A percentile compares a stretch with the other conserved stretches of the same genome.
Conservation (phyloP, 2,113 vertebrate genomes). For the Clinocottus analis region DNA sequence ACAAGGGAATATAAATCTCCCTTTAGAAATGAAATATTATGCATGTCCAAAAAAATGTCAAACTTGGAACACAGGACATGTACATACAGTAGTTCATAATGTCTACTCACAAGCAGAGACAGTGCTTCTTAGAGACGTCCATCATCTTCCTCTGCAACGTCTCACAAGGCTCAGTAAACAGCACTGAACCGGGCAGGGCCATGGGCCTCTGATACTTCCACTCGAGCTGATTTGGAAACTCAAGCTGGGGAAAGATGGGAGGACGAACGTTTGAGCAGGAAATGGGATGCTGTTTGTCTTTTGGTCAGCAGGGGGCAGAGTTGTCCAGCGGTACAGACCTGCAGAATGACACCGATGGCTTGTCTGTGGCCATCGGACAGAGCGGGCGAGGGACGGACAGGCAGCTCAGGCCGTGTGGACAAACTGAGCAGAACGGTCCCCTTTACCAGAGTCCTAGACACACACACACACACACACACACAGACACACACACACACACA, state of each 20-base stretch:
- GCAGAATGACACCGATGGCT: constrained; percentile 72
- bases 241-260: constrained; percentile 61
- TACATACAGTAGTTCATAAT: background rate
- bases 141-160: constrained; percentile 73
- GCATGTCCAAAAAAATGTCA: background rate
- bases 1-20: background rate
- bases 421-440: constrained; percentile 79
- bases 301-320: constrained; percentile 33
- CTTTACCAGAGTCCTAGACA: constrained; percentile 69
- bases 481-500: too few species aligned
- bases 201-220: constrained; percentile 76
- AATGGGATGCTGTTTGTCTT: background rate
- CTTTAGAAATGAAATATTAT: background rate
- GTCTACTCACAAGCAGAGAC: constrained; percentile 78
- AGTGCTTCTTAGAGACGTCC: constrained; percentile 75
- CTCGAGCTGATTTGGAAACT: constrained; percentile 62
- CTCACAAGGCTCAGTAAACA: constrained; percentile 64
- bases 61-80: background rate
- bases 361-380: constrained; percentile 76
- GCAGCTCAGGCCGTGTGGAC: constrained; percentile 56
- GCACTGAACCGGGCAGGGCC: constrained; percentile 43
- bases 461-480: background rate
- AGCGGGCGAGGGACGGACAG: constrained; percentile 66
- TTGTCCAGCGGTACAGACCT: constrained; percentile 59
- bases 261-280: background rate